Percentiles rank a stretch among this genome's conserved stretches.
Conservation (phyloP, 2,113 vertebrate species). For the Anarhynchus alexandrinus region DNA sequence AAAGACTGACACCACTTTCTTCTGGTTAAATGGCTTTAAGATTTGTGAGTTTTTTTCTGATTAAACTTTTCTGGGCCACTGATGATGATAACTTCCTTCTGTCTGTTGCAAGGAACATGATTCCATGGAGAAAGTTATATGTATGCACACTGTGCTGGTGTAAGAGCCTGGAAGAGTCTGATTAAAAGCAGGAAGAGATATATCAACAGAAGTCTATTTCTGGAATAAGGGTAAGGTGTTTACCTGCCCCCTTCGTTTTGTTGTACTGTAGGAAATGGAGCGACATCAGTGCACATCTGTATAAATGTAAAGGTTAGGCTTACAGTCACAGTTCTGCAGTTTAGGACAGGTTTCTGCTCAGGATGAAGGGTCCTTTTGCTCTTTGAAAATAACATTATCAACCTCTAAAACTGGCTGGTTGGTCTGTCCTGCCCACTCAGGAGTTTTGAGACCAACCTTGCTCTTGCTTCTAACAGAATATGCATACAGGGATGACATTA, state of each 20-base stretch:
- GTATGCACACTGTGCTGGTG: background rate
- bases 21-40: background rate
- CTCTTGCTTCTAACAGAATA: background rate
- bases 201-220: background rate
- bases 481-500: background rate
- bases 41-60: background rate
- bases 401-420: background rate
- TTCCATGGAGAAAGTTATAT: background rate
- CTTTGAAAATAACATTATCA: background rate
- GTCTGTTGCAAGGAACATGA: background rate
- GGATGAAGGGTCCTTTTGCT: background rate
- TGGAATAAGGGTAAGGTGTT: background rate
- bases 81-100: background rate
- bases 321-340: rapidly evolving
- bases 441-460: background rate
- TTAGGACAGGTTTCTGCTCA: background rate
- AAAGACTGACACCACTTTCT: background rate
- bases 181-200: background rate
- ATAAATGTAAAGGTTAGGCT: background rate
- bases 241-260: background rate
- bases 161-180: background rate
- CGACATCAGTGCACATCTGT: rapidly evolving
- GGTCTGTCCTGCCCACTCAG: background rate
- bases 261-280: background rate
- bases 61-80: background rate